Evolutionary conservation across 1,140 invertebrate species (phyloP).

Genomic region (Eulimnadia texana): DNA sequence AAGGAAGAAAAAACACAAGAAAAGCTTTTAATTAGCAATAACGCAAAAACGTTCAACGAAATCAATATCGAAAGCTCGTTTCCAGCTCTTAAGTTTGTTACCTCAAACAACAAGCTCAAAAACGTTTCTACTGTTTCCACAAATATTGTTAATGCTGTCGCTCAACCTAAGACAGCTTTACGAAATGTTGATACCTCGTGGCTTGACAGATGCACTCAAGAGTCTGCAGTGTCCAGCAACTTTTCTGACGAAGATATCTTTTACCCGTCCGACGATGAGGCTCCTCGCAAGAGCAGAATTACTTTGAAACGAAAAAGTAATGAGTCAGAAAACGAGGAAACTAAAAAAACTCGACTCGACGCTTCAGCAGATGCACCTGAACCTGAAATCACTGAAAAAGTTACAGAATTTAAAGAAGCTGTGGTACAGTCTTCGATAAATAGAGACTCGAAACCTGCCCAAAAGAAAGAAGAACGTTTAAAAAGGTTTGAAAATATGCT

Average conservation of each 20-base stretch:
- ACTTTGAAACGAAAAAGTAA: background rate
- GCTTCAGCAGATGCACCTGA: background rate
- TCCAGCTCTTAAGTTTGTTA: background rate
- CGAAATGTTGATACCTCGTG: background rate
- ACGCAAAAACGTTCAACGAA: background rate
- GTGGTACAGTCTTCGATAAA: background rate
- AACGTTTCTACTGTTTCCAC: too few species aligned
- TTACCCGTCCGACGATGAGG: conserved; percentile 4
- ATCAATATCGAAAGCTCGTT: background rate
- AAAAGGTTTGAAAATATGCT: background rate
- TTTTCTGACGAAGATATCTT: conserved; percentile 1
- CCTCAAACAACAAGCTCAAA: too few species aligned
- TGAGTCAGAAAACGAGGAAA: background rate
- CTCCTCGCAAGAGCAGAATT: background rate
- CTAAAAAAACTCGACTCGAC: background rate
- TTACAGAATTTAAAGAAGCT: background rate
- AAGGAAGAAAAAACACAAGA: too few species aligned
- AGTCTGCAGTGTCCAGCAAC: background rate
- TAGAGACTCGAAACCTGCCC: background rate
- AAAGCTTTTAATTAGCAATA: too few species aligned
- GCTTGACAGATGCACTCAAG: background rate
- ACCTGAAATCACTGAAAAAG: background rate
- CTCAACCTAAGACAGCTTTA: background rate
- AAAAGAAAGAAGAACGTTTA: background rate
- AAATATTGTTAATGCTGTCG: background rate